phyloP scores from a whole-genome alignment of 2,797 vertebrate species.

The Dicrostonyx torquatus region DNA sequence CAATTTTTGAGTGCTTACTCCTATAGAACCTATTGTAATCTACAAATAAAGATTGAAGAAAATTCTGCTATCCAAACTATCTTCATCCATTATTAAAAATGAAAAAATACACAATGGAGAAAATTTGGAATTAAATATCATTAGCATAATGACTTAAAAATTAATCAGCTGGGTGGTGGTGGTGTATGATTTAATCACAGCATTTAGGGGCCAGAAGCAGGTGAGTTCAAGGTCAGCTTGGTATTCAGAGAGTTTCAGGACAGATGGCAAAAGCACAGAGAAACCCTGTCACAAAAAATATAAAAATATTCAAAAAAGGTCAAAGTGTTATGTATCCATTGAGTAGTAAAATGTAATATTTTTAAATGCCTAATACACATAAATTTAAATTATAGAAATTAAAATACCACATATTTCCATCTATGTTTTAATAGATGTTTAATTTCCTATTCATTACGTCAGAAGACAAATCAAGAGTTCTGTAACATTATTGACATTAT shows the following conservation, averaged over 20 bases:
- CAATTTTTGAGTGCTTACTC: neutral
- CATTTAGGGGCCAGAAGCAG: no score
- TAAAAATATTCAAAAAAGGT: no score
- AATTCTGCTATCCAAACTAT: neutral
- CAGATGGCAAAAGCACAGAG: no score
- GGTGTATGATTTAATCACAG: no score
- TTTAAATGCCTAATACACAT: neutral
- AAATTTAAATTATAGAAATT: neutral
- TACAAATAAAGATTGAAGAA: neutral
- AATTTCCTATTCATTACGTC: neutral
- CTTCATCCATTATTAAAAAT: neutral
- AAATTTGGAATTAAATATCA: neutral
- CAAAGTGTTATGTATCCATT: neutral
- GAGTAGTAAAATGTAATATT: neutral
- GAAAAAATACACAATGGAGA: neutral
- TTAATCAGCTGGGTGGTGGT: no score
- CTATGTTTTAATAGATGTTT: accelerated
- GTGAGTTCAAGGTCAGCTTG: no score
- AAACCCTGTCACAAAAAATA: no score
- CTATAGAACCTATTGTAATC: neutral
- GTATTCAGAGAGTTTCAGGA: no score
- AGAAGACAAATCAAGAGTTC: neutral
- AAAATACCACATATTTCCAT: neutral
- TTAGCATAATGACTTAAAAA: neutral
- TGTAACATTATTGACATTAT: neutral